Base-by-base conservation (phyloP, 1,140 invertebrate species). In the Galendromus occidentalis region DNA sequence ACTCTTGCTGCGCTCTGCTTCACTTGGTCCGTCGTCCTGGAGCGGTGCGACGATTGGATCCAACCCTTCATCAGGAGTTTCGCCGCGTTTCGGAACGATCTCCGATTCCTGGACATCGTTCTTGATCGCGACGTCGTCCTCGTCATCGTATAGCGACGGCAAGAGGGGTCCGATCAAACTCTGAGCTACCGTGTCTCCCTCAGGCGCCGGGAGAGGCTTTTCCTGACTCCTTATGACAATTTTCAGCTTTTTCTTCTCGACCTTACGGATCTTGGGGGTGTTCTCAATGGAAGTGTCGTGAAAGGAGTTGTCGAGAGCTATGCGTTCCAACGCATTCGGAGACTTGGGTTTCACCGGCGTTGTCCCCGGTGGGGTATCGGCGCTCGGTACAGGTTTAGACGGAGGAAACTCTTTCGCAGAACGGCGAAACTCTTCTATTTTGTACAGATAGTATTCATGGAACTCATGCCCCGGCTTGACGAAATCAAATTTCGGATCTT, bases 401-500 rank as follows among this genome's bases (percentile, higher is more conserved):
- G 33, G 9, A 6, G 65, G 28, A 44, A 22, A 47, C 14, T 42
- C 67, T 45, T 63, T 70, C 66, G 29, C 18, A 22, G 29, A 41
- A 64, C 7, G 66, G 33, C 29, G 12, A 29, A 59, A 55, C 42
- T 66, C 66, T 14, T 68, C n/a, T 42, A 51, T 68, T 44, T 73
- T 72, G 12, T 69, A 66, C 28, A 71, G 78, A 69, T 91, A 92
- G 73, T 88, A 91, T 0, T 81, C 75, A 74, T 90, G 81, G 73
- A 82, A 87, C 47, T 84, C 78, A 73, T 90, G 83, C 0, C 77
- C 79, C 0, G 82, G 75, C 63, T 88, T 80, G 0, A 91, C 74
- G 74, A 91, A 91, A 18, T 82, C 82, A 73, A 91, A 95, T 29
- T 91, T 76, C 0, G 84, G 81, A 75, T 93, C 91, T 17, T 74